A percentile compares a stretch with the other conserved stretches of the same genome.
phyloP scores from a whole-genome alignment of 2,797 vertebrate genomes.

The Gymnothorax reevesii region DNA sequence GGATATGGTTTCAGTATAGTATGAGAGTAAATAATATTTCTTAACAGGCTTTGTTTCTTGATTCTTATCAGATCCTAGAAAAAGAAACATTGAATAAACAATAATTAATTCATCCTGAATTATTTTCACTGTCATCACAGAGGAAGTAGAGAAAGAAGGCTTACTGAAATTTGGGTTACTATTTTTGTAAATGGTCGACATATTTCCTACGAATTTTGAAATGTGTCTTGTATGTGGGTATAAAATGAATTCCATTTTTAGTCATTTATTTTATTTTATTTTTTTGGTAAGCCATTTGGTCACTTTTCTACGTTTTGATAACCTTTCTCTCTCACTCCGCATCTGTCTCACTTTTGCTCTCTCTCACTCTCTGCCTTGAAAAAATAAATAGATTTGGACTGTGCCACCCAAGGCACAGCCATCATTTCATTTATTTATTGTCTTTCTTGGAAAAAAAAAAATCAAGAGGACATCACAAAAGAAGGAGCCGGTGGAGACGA shows the following conservation, averaged over 20 bases:
- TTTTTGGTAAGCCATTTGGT: background rate
- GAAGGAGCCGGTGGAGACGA: slow-evolving; percentile 38
- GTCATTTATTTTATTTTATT: background rate
- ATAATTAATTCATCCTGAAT: background rate
- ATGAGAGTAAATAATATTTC: too few species aligned
- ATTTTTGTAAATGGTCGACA: background rate
- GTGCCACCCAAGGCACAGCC: slow-evolving; percentile 38
- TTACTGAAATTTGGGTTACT: background rate
- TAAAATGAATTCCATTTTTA: background rate
- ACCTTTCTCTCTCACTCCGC: background rate
- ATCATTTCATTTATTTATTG: slow-evolving; percentile 65
- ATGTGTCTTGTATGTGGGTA: background rate
- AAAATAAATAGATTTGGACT: slow-evolving; percentile 12
- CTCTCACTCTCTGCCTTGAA: slow-evolving; percentile 14
- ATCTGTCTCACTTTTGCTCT: background rate
- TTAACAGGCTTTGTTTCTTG: too few species aligned
- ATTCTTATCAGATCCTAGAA: background rate
- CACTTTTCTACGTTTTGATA: slow-evolving; percentile 2
- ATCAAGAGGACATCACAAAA: slow-evolving; percentile 68
- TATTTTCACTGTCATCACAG: background rate
- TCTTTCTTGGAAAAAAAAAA: slow-evolving; percentile 64
- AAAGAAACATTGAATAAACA: background rate
- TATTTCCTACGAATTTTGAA: background rate
- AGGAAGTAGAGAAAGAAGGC: background rate
- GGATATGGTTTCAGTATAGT: too few species aligned